Percentiles rank a stretch among this genome's conserved stretches.
phyloP scores from a whole-genome alignment of 1,140 invertebrate genomes.

The Micrasema minimum region DNA sequence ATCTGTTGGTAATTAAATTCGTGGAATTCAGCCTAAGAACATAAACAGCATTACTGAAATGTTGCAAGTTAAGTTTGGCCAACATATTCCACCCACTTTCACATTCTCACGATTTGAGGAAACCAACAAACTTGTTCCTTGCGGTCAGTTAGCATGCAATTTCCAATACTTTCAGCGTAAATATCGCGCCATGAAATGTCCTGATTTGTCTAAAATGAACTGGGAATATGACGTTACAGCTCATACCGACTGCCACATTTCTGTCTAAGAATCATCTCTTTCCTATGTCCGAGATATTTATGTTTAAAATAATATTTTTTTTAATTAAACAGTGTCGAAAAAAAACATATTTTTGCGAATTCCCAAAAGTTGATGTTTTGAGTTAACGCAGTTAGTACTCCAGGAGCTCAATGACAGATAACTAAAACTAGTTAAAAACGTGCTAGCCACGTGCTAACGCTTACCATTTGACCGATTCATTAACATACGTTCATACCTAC shows the following conservation, averaged over 20 bases:
- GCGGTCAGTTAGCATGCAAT: background rate
- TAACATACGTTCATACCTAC: too few relatives aligned
- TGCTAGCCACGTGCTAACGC: too few relatives aligned
- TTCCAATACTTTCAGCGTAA: conserved; percentile 9
- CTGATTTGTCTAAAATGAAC: too few relatives aligned
- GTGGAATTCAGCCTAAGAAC: background rate
- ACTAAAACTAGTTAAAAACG: too few relatives aligned
- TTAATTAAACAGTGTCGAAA: background rate
- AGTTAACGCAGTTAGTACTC: too few relatives aligned
- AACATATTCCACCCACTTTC: conserved; percentile 16
- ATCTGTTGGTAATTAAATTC: background rate
- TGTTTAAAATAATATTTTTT: background rate
- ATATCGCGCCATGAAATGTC: background rate
- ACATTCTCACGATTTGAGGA: conserved; percentile 10
- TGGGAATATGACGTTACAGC: too few relatives aligned
- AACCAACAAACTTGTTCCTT: conserved; percentile 8
- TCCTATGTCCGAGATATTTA: background rate
- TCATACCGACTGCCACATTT: too few relatives aligned
- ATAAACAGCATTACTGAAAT: background rate
- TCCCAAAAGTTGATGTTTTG: background rate
- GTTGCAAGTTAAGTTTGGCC: background rate
- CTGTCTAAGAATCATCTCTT: too few relatives aligned
- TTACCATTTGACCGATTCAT: too few relatives aligned
- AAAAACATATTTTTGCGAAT: background rate
- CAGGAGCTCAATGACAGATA: too few relatives aligned